A percentile compares a stretch with the other conserved stretches of the same genome.
These are phyloP conservation scores for Samia ricini DNA, from an alignment of 1,140 invertebrate species.

Conservation along the genomic window DNA sequence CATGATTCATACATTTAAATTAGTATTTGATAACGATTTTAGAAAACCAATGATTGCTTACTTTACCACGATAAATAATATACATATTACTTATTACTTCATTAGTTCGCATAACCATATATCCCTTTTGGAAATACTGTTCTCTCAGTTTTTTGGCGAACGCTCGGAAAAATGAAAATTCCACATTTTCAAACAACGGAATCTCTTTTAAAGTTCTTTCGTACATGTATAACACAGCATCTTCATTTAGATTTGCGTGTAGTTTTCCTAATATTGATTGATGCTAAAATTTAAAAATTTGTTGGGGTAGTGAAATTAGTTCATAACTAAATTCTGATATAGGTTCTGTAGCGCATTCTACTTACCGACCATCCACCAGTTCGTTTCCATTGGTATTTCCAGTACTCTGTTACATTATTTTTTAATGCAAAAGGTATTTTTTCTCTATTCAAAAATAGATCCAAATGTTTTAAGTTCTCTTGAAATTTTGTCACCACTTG, in stretches of 20 bases:
- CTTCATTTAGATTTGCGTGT: slow-evolving; percentile 72
- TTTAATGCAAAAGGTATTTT: slow-evolving; percentile 53
- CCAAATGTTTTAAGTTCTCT: slow-evolving; percentile 68
- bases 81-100: slow-evolving; percentile 67
- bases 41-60: slow-evolving; percentile 24
- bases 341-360: background rate
- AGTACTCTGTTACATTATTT: slow-evolving; percentile 57
- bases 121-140: slow-evolving; percentile 70
- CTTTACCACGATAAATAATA: slow-evolving; percentile 70
- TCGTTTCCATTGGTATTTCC: slow-evolving; percentile 75
- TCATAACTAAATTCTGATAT: no score
- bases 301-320: background rate
- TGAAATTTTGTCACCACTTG: slow-evolving; percentile 66
- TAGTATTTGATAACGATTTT: background rate
- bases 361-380: slow-evolving; percentile 70
- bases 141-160: slow-evolving; percentile 70
- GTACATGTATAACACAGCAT: slow-evolving; percentile 71
- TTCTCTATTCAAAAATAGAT: slow-evolving; percentile 66
- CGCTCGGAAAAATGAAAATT: slow-evolving; percentile 72
- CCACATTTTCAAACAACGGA: slow-evolving; percentile 70
- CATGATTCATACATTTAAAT: background rate
- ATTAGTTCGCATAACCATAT: slow-evolving; percentile 63
- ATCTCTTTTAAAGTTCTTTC: slow-evolving; percentile 70
- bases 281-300: slow-evolving; percentile 42
- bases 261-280: slow-evolving; percentile 69